A percentile compares a stretch with the other conserved stretches of the same genome.
Evolutionary conservation across 1,140 invertebrate species (phyloP).

Genomic region (Eciton burchellii): DNA sequence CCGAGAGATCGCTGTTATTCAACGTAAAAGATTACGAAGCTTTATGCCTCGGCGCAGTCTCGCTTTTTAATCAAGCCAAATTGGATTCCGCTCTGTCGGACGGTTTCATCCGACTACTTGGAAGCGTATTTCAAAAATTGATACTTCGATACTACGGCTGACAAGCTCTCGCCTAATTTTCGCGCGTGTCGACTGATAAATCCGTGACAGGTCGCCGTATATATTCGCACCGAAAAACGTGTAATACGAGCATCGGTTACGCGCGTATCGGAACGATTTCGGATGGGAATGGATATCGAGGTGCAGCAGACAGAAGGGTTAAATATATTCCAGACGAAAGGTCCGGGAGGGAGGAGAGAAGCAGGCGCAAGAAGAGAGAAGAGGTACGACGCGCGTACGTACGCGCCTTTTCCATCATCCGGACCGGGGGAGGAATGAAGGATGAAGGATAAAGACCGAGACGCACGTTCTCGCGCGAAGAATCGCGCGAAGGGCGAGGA

Average conservation of each 20-base stretch:
- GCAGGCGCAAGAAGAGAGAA: not conserved
- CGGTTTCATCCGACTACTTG: not conserved
- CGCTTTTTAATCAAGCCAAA: not conserved
- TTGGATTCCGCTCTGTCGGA: not conserved
- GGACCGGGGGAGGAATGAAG: slow-evolving; percentile 29
- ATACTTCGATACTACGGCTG: not conserved
- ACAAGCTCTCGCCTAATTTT: not conserved
- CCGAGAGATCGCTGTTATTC: not conserved
- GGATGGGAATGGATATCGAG: not conserved
- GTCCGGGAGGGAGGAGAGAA: slow-evolving; percentile 50
- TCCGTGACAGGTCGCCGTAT: no score
- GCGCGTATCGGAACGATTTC: not conserved
- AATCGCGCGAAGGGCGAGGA: no score
- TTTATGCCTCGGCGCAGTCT: not conserved
- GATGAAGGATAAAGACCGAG: slow-evolving; percentile 50
- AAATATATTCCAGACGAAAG: slow-evolving; percentile 68
- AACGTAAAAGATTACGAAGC: not conserved
- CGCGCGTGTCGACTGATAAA: not conserved
- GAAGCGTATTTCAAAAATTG: not conserved
- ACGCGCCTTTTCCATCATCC: slow-evolving; percentile 74
- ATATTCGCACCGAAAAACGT: not conserved
- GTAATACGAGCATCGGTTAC: slow-evolving; percentile 24
- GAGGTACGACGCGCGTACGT: slow-evolving; percentile 64
- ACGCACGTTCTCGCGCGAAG: slow-evolving; percentile 22
- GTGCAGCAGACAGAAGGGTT: slow-evolving; percentile 58